A percentile compares a stretch with the other conserved stretches of the same genome.
These are phyloP conservation scores for Emesis russula DNA, from an alignment of 2,888 invertebrate genomes.

Conservation along the genomic window DNA sequence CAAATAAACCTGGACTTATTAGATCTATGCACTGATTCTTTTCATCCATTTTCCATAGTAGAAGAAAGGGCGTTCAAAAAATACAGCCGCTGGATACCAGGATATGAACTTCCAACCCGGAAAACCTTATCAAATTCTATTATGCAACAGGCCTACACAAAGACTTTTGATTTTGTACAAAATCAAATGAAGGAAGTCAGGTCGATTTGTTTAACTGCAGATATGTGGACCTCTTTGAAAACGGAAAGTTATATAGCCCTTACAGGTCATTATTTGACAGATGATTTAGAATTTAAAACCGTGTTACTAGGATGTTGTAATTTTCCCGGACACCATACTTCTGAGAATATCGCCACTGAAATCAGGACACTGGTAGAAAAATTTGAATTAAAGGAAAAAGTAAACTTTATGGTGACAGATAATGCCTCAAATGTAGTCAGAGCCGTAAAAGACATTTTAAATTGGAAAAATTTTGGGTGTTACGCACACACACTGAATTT, in stretches of 20 bases:
- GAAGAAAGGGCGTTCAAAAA: conserved; percentile 34
- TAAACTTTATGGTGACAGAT: conserved; percentile 86
- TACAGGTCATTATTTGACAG: conserved; percentile 53
- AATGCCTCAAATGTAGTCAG: conserved; percentile 87
- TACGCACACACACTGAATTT: conserved; percentile 84
- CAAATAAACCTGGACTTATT: conserved; percentile 32
- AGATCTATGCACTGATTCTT: conserved; percentile 12
- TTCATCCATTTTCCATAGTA: conserved; percentile 32
- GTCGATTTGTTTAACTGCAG: conserved; percentile 66
- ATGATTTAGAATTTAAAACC: conserved; percentile 78
- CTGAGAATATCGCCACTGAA: conserved; percentile 81
- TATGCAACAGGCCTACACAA: conserved; percentile 33
- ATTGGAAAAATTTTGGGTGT: conserved; percentile 84
- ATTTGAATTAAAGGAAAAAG: conserved; percentile 74
- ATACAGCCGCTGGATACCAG: conserved; percentile 80
- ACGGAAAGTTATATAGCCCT: conserved; percentile 77
- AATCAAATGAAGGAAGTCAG: conserved; percentile 36
- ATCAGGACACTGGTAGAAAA: conserved; percentile 67
- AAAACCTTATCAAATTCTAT: conserved; percentile 78
- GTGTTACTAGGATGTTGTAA: conserved; percentile 84
- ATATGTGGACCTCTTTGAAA: conserved; percentile 75
- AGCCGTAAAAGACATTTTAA: conserved; percentile 71
- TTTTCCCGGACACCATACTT: conserved; percentile 79
- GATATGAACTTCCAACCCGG: conserved; percentile 79
- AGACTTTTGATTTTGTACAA: conserved; percentile 17